Evolutionary conservation across 2,113 vertebrate species (phyloP).

Genomic region (Lanius ludovicianus): DNA sequence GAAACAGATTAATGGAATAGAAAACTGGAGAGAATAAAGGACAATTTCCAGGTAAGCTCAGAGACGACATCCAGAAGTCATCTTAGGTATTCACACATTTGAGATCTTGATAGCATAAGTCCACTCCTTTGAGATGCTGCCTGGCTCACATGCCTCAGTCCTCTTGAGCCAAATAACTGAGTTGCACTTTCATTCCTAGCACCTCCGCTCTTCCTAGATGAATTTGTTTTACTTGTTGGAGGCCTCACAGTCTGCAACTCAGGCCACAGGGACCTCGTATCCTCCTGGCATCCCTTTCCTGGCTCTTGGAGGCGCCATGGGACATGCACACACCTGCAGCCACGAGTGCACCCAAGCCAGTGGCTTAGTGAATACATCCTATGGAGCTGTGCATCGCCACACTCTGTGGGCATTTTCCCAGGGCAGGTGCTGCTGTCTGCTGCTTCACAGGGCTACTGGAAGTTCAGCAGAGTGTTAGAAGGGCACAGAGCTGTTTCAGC

Average conservation of each 20-base stretch:
- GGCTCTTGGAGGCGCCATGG: not conserved
- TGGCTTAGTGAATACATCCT: not conserved
- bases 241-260: not conserved
- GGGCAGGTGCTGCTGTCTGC: not conserved
- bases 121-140: not conserved
- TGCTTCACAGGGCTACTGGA: not conserved
- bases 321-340: not conserved
- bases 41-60: not conserved
- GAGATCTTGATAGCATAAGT: not conserved
- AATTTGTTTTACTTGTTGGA: not conserved
- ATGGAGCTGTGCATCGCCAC: not conserved
- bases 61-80: not conserved
- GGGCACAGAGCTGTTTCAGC: not conserved
- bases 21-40: not conserved
- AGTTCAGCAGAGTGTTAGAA: not conserved
- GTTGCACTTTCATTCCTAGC: not conserved
- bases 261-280: fast-evolving
- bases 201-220: not conserved
- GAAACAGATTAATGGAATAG: not conserved
- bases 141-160: not conserved
- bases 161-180: not conserved
- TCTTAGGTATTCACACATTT: not conserved
- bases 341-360: not conserved
- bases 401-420: not conserved
- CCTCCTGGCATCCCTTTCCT: not conserved